Conservation (phyloP, 2,888 invertebrate species). For the Tortrix viridana region DNA sequence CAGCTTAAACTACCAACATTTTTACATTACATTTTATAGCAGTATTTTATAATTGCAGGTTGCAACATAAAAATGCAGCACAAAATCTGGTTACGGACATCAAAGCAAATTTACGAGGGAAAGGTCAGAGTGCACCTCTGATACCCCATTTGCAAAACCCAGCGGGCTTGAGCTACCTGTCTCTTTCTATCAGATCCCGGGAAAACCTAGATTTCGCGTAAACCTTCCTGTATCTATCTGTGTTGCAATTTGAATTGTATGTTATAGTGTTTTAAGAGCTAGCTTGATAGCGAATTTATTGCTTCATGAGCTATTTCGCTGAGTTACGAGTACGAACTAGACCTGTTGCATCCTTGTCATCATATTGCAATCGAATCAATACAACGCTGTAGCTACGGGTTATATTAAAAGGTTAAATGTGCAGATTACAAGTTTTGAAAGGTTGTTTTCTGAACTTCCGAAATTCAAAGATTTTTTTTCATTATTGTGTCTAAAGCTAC, state of each 20-base stretch:
- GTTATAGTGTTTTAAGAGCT: conserved; percentile 43
- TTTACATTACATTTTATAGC: background rate
- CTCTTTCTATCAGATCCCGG: conserved; percentile 69
- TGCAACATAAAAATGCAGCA: conserved; percentile 31
- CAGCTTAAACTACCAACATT: too few relatives aligned
- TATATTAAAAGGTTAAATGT: too few relatives aligned
- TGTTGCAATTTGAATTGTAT: conserved; percentile 58
- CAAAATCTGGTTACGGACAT: conserved; percentile 44
- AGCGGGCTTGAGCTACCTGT: conserved; percentile 60
- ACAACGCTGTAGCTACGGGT: conserved; percentile 36
- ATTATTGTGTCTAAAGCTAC: too few relatives aligned
- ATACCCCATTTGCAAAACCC: conserved; percentile 53
- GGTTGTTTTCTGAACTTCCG: too few relatives aligned
- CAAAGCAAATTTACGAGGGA: conserved; percentile 39
- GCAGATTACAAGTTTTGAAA: too few relatives aligned
- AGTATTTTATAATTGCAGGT: conserved; percentile 5
- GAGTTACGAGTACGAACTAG: conserved; percentile 17
- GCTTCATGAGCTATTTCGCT: conserved; percentile 4
- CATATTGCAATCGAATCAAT: conserved; percentile 49
- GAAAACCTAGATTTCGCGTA: conserved; percentile 67
- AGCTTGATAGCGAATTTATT: conserved; percentile 5
- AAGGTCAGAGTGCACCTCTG: conserved; percentile 59
- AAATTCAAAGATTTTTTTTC: too few relatives aligned
- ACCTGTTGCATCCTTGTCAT: conserved; percentile 44
- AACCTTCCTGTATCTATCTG: conserved; percentile 46